Conservation (phyloP, 2,888 invertebrate genomes). For the Adelphocoris suturalis region DNA sequence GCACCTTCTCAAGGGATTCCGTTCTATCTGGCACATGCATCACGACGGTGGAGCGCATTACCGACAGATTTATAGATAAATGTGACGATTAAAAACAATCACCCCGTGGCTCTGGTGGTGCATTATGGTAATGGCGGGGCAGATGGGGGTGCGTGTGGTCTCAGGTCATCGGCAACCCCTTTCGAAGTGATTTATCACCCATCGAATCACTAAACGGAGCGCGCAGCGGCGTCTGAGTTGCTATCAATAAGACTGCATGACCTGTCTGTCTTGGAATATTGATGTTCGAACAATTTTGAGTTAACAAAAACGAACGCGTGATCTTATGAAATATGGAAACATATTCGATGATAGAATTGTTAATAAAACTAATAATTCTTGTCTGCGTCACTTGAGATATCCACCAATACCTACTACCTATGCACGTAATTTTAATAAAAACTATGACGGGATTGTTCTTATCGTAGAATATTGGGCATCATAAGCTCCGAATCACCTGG, state of each 20-base stretch:
- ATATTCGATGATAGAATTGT: no score
- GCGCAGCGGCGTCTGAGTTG: neutral
- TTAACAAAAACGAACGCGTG: no score
- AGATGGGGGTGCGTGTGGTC: constrained; percentile 57
- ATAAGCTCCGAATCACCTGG: no score
- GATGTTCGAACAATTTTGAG: neutral
- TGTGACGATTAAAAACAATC: constrained; percentile 63
- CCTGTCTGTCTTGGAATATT: constrained; percentile 22
- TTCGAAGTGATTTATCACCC: constrained; percentile 45
- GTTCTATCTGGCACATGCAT: constrained; percentile 53
- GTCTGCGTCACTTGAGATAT: no score
- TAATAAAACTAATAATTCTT: no score
- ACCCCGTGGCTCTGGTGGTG: neutral
- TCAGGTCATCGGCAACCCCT: constrained; percentile 10
- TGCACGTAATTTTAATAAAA: no score
- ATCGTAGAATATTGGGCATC: no score
- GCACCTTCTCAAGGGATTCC: constrained; percentile 47
- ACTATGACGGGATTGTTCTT: no score
- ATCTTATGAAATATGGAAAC: no score
- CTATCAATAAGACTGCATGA: neutral
- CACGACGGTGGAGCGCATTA: constrained; percentile 47
- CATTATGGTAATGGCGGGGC: constrained; percentile 60
- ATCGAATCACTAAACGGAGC: constrained; percentile 27
- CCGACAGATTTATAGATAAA: constrained; percentile 64
- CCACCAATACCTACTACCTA: no score